Conservation (phyloP, 1,140 invertebrate species). For the Zaprionus tsacasi region DNA sequence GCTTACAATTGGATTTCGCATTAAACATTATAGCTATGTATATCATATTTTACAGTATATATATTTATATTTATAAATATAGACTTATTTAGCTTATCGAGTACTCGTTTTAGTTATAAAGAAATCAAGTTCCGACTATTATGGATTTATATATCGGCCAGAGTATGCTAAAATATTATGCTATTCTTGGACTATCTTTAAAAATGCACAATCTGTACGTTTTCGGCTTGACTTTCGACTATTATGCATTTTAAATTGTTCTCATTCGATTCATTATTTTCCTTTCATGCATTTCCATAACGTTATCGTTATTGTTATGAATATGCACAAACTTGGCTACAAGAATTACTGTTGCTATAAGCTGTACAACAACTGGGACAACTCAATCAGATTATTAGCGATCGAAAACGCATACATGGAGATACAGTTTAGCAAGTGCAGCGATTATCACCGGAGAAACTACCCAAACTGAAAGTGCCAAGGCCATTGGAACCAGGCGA, state of each 20-base stretch:
- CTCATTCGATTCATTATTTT: constrained; percentile 6
- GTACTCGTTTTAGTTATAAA: constrained; percentile 55
- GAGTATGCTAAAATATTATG: constrained; percentile 78
- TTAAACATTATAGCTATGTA: constrained; percentile 36
- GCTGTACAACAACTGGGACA: constrained; percentile 60
- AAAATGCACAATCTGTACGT: constrained; percentile 78
- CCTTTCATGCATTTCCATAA: constrained; percentile 5
- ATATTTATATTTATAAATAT: constrained; percentile 27
- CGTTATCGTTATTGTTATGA: constrained; percentile 23
- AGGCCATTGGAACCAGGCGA: constrained; percentile 83
- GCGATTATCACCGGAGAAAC: constrained; percentile 78
- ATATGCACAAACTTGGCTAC: constrained; percentile 51
- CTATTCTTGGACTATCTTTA: constrained; percentile 77
- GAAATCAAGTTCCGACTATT: constrained; percentile 68
- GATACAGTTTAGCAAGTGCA: constrained; percentile 76
- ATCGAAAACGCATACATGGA: constrained; percentile 31
- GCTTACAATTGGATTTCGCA: constrained; percentile 37
- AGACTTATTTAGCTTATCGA: constrained; percentile 63
- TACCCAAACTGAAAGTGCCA: constrained; percentile 81
- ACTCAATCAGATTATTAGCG: constrained; percentile 53
- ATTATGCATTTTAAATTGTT: constrained; percentile 43
- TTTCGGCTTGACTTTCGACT: constrained; percentile 34
- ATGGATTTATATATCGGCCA: constrained; percentile 60
- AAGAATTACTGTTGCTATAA: constrained; percentile 16
- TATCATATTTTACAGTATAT: constrained; percentile 43